A percentile compares a stretch with the other conserved stretches of the same genome.
phyloP scores from a whole-genome alignment of 2,113 vertebrate species.

The Petroica traversi region DNA sequence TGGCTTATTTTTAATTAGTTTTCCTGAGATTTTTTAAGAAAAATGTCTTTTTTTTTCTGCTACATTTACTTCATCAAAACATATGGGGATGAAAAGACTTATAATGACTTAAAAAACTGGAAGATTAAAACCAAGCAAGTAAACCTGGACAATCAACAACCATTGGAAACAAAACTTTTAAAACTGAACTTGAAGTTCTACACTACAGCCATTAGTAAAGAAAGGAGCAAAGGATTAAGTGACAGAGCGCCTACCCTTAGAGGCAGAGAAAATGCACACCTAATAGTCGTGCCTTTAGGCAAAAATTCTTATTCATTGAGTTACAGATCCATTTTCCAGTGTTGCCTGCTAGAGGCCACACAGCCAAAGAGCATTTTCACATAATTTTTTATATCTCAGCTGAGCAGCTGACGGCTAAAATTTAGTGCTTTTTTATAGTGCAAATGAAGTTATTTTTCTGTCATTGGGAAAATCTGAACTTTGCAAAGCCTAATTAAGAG shows the following conservation, averaged over 20 bases:
- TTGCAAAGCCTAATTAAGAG: not conserved
- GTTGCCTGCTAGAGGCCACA: not conserved
- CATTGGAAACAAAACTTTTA: not conserved
- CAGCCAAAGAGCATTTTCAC: not conserved
- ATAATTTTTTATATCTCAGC: not conserved
- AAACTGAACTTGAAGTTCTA: not conserved
- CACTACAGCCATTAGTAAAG: not conserved
- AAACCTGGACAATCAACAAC: not conserved
- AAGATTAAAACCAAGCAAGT: not conserved
- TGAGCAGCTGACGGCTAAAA: not conserved
- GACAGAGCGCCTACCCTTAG: not conserved
- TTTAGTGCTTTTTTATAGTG: not conserved
- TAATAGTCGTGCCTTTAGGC: not conserved
- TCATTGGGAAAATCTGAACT: not conserved
- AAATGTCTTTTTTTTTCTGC: not conserved
- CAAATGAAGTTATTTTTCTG: not conserved
- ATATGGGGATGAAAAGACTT: not conserved
- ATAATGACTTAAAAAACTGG: not conserved
- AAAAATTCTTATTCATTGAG: constrained; percentile 31
- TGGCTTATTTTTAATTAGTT: not conserved
- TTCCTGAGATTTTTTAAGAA: not conserved
- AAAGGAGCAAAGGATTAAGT: not conserved
- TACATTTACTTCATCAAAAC: not conserved
- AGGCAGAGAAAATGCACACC: not conserved
- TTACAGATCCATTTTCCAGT: constrained; percentile 11